Percentiles rank a stretch among this genome's conserved stretches.
Conservation (phyloP, 2,888 invertebrate species). For the Crepidodera aurea region DNA sequence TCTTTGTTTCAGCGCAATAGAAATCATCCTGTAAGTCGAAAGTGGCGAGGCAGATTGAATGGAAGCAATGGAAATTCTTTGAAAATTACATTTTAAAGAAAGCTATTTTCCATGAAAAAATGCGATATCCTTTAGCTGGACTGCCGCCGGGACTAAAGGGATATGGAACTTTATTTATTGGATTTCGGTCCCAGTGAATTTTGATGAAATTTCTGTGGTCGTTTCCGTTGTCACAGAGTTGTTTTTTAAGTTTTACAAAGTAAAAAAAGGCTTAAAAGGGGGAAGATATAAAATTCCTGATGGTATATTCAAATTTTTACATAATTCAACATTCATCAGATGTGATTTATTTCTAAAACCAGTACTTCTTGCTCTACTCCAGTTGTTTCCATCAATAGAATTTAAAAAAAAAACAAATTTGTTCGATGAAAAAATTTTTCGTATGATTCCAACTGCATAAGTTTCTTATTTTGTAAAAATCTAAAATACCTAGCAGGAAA, state of each 20-base stretch:
- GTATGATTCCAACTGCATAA: no score
- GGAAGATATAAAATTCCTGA: no score
- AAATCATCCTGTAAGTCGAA: background rate
- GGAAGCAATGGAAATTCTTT: constrained; percentile 2
- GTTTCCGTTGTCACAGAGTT: background rate
- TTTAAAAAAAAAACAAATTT: no score
- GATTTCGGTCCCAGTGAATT: constrained; percentile 6
- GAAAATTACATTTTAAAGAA: constrained; percentile 5
- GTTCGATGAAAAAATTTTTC: no score
- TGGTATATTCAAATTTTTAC: no score
- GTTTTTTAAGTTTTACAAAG: background rate
- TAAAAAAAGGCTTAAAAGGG: no score
- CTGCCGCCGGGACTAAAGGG: constrained; percentile 4
- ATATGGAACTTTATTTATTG: constrained; percentile 8
- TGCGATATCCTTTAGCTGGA: constrained; percentile 1
- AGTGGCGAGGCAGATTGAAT: background rate
- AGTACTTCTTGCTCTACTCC: no score
- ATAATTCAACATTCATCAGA: no score
- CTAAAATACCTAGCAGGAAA: no score
- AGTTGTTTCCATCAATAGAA: no score
- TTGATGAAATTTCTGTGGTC: constrained; percentile 7
- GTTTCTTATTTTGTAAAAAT: no score
- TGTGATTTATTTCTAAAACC: no score
- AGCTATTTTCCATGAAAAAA: constrained; percentile 1
- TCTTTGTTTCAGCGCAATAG: background rate